These are phyloP conservation scores for Cygnus buccinator DNA, from an alignment of 2,113 vertebrate genomes.

Conservation along the genomic window DNA sequence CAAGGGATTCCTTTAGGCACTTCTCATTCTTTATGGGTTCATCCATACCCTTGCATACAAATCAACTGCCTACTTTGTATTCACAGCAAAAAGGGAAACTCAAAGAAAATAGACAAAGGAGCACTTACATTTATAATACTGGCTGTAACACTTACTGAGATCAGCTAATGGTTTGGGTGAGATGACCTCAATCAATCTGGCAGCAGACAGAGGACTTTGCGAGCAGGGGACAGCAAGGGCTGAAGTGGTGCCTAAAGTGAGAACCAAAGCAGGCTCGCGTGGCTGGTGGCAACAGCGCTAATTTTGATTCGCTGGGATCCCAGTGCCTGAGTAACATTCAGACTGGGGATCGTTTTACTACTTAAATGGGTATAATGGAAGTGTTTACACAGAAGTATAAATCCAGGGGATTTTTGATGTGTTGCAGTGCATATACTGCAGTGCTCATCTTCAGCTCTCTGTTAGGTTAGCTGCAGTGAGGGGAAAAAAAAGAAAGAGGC, in stretches of 20 bases:
- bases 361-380: neutral
- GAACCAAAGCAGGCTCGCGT: neutral
- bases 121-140: slow-evolving; percentile 18
- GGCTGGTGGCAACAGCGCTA: neutral
- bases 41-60: slow-evolving; percentile 50
- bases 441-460: neutral
- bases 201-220: neutral
- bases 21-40: slow-evolving; percentile 47
- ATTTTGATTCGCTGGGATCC: neutral
- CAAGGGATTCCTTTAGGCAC: slow-evolving; percentile 61
- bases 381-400: neutral
- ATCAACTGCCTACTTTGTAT: slow-evolving; percentile 48
- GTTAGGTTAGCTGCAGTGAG: neutral
- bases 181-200: neutral
- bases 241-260: fast-evolving
- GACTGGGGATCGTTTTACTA: neutral
- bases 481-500: neutral
- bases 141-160: neutral
- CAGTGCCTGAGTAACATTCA: neutral
- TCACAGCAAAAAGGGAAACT: slow-evolving; percentile 16
- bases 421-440: neutral
- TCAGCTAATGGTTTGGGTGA: neutral
- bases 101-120: slow-evolving; percentile 42
- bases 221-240: neutral
- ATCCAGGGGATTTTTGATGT: neutral